phyloP scores from a whole-genome alignment of 2,888 invertebrate genomes.

The Athetis lepigone region DNA sequence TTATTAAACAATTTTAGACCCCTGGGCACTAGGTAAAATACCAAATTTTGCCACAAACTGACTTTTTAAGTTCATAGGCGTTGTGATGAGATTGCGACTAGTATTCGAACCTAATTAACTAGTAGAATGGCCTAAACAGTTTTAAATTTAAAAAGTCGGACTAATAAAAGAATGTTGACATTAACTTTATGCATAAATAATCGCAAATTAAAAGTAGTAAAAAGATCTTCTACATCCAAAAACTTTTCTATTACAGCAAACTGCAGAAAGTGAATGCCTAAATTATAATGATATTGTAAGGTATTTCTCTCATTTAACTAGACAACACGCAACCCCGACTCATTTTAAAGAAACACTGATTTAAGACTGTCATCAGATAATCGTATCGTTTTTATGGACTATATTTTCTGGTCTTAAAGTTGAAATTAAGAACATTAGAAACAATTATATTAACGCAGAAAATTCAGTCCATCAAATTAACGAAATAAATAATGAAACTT shows the following conservation, averaged over 20 bases:
- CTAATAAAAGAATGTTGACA: too few relatives aligned
- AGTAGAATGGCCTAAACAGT: too few relatives aligned
- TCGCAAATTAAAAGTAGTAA: neutral
- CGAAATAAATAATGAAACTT: conserved; percentile 14
- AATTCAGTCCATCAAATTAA: conserved; percentile 21
- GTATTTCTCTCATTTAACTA: conserved; percentile 57
- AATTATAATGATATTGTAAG: conserved; percentile 67
- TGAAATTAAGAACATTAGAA: neutral
- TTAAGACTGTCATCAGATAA: conserved; percentile 4
- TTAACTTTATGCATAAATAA: neutral
- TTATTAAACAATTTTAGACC: too few relatives aligned
- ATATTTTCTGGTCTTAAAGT: conserved; percentile 19
- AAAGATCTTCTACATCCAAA: conserved; percentile 28
- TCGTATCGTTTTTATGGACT: conserved; percentile 20
- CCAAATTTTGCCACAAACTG: too few relatives aligned
- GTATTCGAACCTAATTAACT: too few relatives aligned
- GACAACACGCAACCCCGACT: conserved; percentile 47
- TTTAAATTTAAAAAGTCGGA: too few relatives aligned
- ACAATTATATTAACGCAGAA: conserved; percentile 1
- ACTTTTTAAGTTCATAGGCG: too few relatives aligned
- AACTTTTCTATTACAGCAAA: conserved; percentile 62
- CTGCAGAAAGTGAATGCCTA: conserved; percentile 65
- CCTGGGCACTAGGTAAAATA: too few relatives aligned
- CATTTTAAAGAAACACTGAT: conserved; percentile 37
- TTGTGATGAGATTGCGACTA: too few relatives aligned